Evolutionary conservation across 1,140 invertebrate species (phyloP), one percentile per base, ranked within the genome.

Genomic region (Camponotus floridanus): DNA sequence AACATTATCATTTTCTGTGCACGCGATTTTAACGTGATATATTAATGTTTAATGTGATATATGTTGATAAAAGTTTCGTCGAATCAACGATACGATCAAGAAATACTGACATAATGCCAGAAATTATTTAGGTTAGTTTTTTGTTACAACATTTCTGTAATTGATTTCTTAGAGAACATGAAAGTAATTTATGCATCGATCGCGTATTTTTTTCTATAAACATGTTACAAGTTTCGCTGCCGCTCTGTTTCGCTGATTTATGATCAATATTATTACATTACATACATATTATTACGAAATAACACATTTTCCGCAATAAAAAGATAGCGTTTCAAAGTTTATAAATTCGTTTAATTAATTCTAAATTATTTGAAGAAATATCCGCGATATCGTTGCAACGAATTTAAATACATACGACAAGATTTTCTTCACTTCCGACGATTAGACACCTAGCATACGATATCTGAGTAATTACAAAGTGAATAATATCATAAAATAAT

Each of bases 341-440:
- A 76, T 33, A 42, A 62, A 26, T 42, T 57, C 39, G 31, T 11
- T 61, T 76, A 21, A 78, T 78, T 64, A 39, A 33, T 18, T 48
- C 21, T 45, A 76, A 76, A 76, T 42, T 76, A 26, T 18, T 61
- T 39, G 11, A 64, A 64, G 26, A 33, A 18, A 39, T 39, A 33
- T 65, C 18, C 26, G 33, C 33, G 51, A 59, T 64, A 18, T 51
- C 48, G 48, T 51, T 18, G 48, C 13, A 18, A 51, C 15, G 13
- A 18, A 6, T 51, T 51, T 51, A 51, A 51, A 70, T 80, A 18
- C 76, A n/a, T 13, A 21, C 64, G 64, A 59, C 51, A 70, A 68
- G 31, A 70, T 70, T 80, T 80, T 80, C 70, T 70, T 57, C 36
- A 80, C 21, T 67, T 57, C 36, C 55, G 21, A 39, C 8, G 33